Percentiles rank a stretch among this genome's conserved stretches.
These are phyloP conservation scores for Phoenicopterus ruber DNA, from an alignment of 2,113 vertebrate genomes.

Conservation along the genomic window DNA sequence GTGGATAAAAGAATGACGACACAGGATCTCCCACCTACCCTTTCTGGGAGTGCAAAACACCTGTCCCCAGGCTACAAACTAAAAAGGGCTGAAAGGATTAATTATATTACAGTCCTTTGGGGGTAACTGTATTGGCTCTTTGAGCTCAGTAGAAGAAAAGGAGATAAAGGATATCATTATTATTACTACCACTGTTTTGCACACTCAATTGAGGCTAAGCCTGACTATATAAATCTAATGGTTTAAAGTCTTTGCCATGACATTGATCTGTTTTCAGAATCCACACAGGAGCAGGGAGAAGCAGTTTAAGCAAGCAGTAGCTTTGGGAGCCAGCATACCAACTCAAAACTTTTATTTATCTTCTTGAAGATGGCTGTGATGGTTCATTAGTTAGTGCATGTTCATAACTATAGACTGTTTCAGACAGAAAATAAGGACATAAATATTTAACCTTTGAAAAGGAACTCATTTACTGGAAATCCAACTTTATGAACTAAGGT, in stretches of 20 bases:
- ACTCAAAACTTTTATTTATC: background rate
- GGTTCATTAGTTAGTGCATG: slow-evolving; percentile 1
- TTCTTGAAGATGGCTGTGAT: background rate
- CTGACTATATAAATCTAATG: background rate
- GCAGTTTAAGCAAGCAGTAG: background rate
- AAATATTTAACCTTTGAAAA: slow-evolving; percentile 77
- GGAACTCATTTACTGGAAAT: slow-evolving; percentile 71
- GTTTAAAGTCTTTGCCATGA: background rate
- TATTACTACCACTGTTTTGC: background rate
- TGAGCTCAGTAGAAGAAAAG: background rate
- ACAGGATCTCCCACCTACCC: background rate
- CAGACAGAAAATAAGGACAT: slow-evolving; percentile 58
- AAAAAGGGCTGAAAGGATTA: background rate
- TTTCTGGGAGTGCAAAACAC: background rate
- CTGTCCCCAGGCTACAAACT: background rate
- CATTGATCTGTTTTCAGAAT: background rate
- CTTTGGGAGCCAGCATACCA: background rate
- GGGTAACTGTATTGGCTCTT: background rate
- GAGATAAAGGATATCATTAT: background rate
- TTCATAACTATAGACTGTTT: slow-evolving; percentile 44
- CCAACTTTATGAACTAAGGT: slow-evolving; percentile 60
- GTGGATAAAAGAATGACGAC: background rate
- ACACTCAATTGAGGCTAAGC: background rate
- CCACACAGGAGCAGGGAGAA: background rate
- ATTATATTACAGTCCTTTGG: background rate